Evolutionary conservation across 2,113 vertebrate species (phyloP).

Genomic region (Stigmatopora argus): DNA sequence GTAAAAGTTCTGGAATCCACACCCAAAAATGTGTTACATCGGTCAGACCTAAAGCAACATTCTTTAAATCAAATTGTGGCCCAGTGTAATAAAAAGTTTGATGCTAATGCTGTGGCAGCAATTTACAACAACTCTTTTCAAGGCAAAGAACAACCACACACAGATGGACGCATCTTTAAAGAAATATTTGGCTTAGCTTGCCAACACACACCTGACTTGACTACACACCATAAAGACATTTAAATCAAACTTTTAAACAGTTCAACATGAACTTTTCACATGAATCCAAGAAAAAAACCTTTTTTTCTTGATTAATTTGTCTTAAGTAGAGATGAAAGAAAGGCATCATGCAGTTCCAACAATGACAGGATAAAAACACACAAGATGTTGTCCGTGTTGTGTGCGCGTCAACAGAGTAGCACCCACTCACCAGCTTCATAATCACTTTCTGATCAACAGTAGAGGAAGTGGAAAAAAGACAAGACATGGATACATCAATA

Average conservation of each 20-base stretch:
- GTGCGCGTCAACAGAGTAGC: constrained; percentile 37
- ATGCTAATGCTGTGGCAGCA: background rate
- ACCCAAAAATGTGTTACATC: too few relatives aligned
- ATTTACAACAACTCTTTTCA: background rate
- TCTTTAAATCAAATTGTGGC: too few relatives aligned
- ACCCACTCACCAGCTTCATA: constrained; percentile 74
- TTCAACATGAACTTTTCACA: constrained; percentile 45
- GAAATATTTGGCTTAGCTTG: constrained; percentile 1
- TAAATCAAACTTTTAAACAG: constrained; percentile 6
- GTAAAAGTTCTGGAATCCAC: too few relatives aligned
- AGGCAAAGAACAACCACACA: background rate
- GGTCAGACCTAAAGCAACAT: too few relatives aligned
- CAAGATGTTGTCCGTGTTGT: constrained; percentile 28
- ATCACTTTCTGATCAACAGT: constrained; percentile 71
- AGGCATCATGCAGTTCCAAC: constrained; percentile 56
- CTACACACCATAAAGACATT: background rate
- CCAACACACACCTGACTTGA: background rate
- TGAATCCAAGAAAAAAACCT: constrained; percentile 51
- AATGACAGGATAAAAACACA: constrained; percentile 49
- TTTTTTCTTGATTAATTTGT: constrained; percentile 33
- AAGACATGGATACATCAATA: constrained; percentile 60
- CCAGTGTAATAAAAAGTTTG: too few relatives aligned
- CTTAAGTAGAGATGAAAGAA: constrained; percentile 40
- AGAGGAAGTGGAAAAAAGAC: constrained; percentile 67
- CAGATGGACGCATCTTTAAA: background rate